Base-by-base conservation (phyloP, 2,888 invertebrate species). In the Pseudococcus viburni region DNA sequence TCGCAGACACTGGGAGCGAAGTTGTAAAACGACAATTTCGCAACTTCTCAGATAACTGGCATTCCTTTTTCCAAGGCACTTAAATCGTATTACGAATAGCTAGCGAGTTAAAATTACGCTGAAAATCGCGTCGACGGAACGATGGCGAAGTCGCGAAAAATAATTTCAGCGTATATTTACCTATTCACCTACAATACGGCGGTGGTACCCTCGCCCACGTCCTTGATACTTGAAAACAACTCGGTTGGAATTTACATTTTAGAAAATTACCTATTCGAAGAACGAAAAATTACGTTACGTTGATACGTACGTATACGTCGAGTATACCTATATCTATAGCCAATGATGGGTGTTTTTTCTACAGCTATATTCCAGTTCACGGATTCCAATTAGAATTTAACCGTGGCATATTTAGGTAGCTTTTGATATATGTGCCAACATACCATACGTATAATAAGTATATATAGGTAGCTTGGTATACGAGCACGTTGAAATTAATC, bases 401-500 rank as follows among this genome's bases (percentile, higher is more conserved):
- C 15, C 17, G 15, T 51, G 51, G 64, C 7, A 64, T 11, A 64
- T 64, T 22, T 64, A 51, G 46, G 12, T 51, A 5, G 51, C 51
- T 51, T 51, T 51, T 51, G 51, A 51, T 51, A 51, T 51, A 26
- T 73, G 2, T 73, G 12, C 22, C 12, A 15, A 5, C 12, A 33
- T 33, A 33, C 12, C 26, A 33, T 33, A 33, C 26, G 26, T 2
- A 33, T 33, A 33, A 33, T 33, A 33, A 33, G 26, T 33, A 33
- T 33, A 33, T 33, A 33, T 33, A 33, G 26, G 26, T 33, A 33
- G 1, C 3, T 33, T 33, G 26, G 26, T 33, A 33, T 33, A 33
- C 26, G 26, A 33, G 12, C 12, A 73, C 68, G 4, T 73, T 9
- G 80, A 42, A 80, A 80, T 80, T 80, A 80, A 80, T 80, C 33